Evolutionary conservation across 2,888 invertebrate species (phyloP).

Genomic region (Spisula subtruncata): DNA sequence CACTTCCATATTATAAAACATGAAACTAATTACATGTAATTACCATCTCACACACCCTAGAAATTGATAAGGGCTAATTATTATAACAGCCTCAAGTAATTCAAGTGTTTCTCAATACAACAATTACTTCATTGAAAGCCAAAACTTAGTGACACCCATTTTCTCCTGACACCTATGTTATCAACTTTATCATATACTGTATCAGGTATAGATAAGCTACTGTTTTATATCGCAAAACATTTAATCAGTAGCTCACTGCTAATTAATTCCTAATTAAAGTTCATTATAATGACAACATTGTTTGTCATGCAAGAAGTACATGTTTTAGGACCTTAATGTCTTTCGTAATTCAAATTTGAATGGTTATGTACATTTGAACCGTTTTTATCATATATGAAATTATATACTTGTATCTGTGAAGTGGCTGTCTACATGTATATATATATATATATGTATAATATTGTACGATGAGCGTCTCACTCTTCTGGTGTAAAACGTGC

Average conservation of each 20-base stretch:
- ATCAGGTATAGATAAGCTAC: background rate
- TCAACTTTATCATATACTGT: too few relatives aligned
- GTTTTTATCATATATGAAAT: too few relatives aligned
- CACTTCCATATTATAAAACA: background rate
- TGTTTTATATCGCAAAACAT: background rate
- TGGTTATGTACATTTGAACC: too few relatives aligned
- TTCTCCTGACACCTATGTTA: background rate
- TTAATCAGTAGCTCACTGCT: background rate
- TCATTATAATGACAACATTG: background rate
- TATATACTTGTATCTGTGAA: too few relatives aligned
- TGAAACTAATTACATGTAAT: background rate
- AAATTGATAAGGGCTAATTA: constrained; percentile 9
- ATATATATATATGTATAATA: too few relatives aligned
- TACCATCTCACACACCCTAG: background rate
- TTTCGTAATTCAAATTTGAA: too few relatives aligned
- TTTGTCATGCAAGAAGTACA: too few relatives aligned
- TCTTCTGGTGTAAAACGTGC: background rate
- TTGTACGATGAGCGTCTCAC: background rate
- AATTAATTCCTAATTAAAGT: too few relatives aligned
- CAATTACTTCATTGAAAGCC: background rate
- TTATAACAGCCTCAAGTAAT: background rate
- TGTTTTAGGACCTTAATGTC: too few relatives aligned
- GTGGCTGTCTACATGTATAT: too few relatives aligned
- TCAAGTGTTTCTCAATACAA: background rate
- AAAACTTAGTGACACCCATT: constrained; percentile 7